Base-by-base conservation (phyloP, 2,888 invertebrate species). In the Galerucella pusilla region DNA sequence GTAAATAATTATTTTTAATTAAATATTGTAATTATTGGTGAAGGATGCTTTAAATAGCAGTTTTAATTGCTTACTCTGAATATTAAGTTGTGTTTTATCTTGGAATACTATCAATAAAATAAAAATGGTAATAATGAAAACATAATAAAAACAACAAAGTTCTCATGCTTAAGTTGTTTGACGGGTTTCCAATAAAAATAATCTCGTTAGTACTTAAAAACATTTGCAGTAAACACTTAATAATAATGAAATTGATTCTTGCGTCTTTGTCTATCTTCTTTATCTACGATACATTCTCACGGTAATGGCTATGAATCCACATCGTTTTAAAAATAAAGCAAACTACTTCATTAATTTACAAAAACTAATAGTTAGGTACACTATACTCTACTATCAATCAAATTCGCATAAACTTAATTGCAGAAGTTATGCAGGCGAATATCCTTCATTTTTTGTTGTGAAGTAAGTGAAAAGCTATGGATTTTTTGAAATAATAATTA, bases 341-440 rank as follows among this genome's bases (percentile, higher is more conserved):
- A 14, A 57, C 57, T 57, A 9, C 57, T 54, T n/a, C 54, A 54
- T 54, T 54, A 54, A 57, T 16, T 57, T 57, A 9, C 16, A 57
- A 16, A 54, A 57, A 57, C 57, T n/a, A n/a, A 42, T 7, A 42
- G 35, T 2, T n/a, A n/a, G n/a, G n/a, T n/a, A 52, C n/a, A 54
- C 54, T n/a, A n/a, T 7, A n/a, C 54, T n/a, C 16, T 54, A 54
- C 16, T 54, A n/a, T n/a, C 54, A 54, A 54, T 57, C 57, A 20
- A 57, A 57, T 20, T 20, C 20, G 20, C 57, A 57, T 57, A 61
- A 61, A 35, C 0, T n/a, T 61, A 61, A 61, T 35, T 61, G 61
- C 35, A 35, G 35, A 61, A 35, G 28, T 61, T 35, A 61, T 61
- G 61, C 61, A 35, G 61, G 61, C 61, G 61, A 9, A 61, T 14